Base-by-base conservation (phyloP, 2,888 invertebrate species). In the Antheraea yamamai region DNA sequence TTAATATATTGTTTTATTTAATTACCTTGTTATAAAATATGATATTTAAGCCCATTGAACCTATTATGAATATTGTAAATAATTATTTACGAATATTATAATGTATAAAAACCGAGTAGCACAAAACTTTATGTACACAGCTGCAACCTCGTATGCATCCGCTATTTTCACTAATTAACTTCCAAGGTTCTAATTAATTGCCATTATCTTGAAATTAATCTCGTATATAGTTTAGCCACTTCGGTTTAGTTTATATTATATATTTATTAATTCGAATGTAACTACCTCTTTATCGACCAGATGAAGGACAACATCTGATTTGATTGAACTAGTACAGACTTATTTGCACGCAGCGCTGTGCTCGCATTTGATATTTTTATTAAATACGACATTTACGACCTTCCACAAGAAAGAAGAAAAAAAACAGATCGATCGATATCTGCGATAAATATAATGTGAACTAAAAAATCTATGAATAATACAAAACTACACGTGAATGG, bases 141-240 rank as follows among this genome's bases (percentile, higher is more conserved):
- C 75, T 77, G 73, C 77, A 83, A 76, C 87, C 87, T 87, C 80
- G 82, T 8, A 20, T 12, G 75, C 78, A 81, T 87, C 87, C 87
- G 84, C 83, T 64, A 78, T 80, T 87, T 87, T 85, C 82, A 75
- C 77, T 79, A 77, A 73, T 30, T 55, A 75, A 61, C 73, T 20
- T 75, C 39, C 70, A 70, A 39, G 70, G 70, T 39, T 39, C 70
- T 77, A 77, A 76, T 77, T 72, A 75, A 75, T 70, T 73, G 35
- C 75, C 74, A 72, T 78, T 79, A 80, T 35, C 30, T 30, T 30
- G 26, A 61, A 61, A 61, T 20, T 61, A 23, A 61, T 61, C 61
- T 10, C n/a, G 7, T 20, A n/a, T 55, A 55, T 55, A 55, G 7
- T 55, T 55, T 55, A 7, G 20, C 55, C 7, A 55, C 55, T 55